phyloP scores from a whole-genome alignment of 2,797 vertebrate genomes.

The Streptopelia turtur region DNA sequence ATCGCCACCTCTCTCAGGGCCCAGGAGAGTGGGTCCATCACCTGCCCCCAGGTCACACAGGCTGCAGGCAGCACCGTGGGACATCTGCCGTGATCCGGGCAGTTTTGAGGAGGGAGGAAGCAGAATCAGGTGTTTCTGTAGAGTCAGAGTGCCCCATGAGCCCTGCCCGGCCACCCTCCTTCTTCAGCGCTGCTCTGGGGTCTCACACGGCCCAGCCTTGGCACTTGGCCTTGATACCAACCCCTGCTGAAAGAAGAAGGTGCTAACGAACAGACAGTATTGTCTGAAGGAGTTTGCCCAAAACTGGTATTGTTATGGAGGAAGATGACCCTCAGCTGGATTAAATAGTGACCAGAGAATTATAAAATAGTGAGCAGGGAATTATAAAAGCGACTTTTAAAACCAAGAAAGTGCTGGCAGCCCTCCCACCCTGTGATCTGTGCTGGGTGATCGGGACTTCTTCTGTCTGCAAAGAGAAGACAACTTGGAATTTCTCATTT shows the following conservation, averaged over 20 bases:
- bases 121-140: too few species aligned
- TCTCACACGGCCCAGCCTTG: background rate
- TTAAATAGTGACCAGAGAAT: background rate
- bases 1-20: too few species aligned
- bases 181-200: background rate
- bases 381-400: background rate
- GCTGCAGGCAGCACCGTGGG: background rate
- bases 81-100: background rate
- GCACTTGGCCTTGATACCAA: background rate
- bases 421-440: fast-evolving
- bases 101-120: background rate
- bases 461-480: too few species aligned
- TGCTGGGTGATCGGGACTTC: too few species aligned
- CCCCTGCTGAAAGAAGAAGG: background rate
- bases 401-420: background rate
- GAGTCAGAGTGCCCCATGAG: fast-evolving
- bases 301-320: background rate
- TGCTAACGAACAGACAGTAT: too few species aligned
- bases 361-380: too few species aligned
- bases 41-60: fast-evolving
- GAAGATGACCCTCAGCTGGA: background rate
- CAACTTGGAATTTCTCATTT: fast-evolving
- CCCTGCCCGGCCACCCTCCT: background rate
- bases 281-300: background rate
- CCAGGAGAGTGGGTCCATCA: fast-evolving